Base-by-base conservation (phyloP, 2,797 vertebrate genomes). In the Poliocrania exsul region DNA sequence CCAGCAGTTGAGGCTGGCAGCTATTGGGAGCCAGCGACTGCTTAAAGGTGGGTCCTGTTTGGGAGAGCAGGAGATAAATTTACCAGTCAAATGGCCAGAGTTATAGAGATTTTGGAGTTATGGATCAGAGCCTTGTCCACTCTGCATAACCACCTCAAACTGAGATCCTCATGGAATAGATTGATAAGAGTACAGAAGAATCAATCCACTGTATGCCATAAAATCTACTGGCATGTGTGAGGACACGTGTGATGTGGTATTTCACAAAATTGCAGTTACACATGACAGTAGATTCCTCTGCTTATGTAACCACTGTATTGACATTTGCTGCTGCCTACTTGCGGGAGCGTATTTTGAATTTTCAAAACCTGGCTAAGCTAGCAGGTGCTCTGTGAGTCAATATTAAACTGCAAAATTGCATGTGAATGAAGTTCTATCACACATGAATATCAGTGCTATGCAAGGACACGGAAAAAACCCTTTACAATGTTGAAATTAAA, bases 51-150 rank as follows among this genome's bases (percentile, higher is more conserved):
- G 49, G 33, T 79, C 51, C 44, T 64, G 8, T 84, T 18, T 62
- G 54, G 49, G 51, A 73, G 96, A 96, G 49, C 35, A 51, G 61
- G 38, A 86, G 80, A 61, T 88, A 71, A 82, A 88, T 91, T 85
- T 61, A n/a, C 65, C 37, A 66, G 47, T 86, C 72, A 84, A 81
- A 56, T 4, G 8, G 17, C 25, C 40, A 67, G 70, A 13, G 12
- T 31, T 24, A 35, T 10, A 60, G 69, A 44, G 64, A 51, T 38
- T 77, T 69, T 1, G 4, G 44, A 82, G 53, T 40, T 0, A 0
- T 25, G 29, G 46, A 37, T 84, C 47, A 86, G 72, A 86, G 58
- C 37, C 24, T 66, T 21, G 40, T 35, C 56, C 38, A 35, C 0
- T 1, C 37, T 5, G 0, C 87, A 78, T 20, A 5, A 1, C 21